Conservation (phyloP, 2,113 vertebrate genomes). For the Notothenia coriiceps region DNA sequence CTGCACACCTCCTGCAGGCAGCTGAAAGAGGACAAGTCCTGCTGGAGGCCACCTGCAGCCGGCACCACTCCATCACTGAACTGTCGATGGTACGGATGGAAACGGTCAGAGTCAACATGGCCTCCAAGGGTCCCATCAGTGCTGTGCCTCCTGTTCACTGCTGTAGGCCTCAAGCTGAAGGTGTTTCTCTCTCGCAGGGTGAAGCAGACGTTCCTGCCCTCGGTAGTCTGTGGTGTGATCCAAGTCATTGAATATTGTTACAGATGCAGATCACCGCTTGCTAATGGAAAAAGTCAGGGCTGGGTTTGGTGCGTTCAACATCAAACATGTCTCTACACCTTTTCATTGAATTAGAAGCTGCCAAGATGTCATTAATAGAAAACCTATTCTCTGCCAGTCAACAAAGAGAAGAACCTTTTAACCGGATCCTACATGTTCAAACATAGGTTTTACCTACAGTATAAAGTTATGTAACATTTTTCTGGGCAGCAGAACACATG, state of each 20-base stretch:
- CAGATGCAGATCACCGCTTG: background rate
- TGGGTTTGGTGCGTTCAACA: background rate
- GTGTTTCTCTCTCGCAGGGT: slow-evolving; percentile 46
- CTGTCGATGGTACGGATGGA: slow-evolving; percentile 90
- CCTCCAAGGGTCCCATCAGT: slow-evolving; percentile 81
- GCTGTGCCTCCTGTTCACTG: slow-evolving; percentile 82
- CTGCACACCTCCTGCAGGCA: slow-evolving; percentile 72
- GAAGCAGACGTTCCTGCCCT: slow-evolving; percentile 35
- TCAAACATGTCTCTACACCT: background rate
- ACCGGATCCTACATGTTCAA: background rate
- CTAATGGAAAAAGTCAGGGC: background rate
- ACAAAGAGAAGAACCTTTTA: background rate
- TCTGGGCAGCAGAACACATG: background rate
- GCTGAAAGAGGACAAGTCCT: slow-evolving; percentile 80
- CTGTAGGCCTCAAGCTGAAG: slow-evolving; percentile 63
- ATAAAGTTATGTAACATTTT: background rate
- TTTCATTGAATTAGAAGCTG: background rate
- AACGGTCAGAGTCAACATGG: slow-evolving; percentile 74
- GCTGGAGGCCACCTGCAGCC: slow-evolving; percentile 58
- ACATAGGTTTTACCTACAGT: no score
- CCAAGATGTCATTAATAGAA: background rate
- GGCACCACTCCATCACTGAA: slow-evolving; percentile 80
- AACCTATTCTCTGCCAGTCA: background rate
- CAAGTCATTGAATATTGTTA: background rate
- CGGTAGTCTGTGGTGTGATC: slow-evolving; percentile 38